phyloP scores from a whole-genome alignment of 2,888 invertebrate genomes.

The Pandemis cinnamomeana region DNA sequence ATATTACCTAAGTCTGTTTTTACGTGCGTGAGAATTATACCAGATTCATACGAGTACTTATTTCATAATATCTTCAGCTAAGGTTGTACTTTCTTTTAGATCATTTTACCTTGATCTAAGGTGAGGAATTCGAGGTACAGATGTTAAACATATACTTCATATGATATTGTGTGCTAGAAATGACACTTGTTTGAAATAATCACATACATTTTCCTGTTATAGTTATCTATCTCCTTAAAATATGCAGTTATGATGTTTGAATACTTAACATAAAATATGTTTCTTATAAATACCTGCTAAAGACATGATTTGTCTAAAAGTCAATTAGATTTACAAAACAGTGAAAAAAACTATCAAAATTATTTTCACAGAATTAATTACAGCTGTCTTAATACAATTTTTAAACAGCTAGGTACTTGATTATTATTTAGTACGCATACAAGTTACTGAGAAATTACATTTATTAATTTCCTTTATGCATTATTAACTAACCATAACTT shows the following conservation, averaged over 20 bases:
- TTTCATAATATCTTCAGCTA: slow-evolving; percentile 51
- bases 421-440: neutral
- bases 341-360: no score
- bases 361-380: no score
- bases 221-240: neutral
- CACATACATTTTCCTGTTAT: slow-evolving; percentile 15
- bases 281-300: neutral
- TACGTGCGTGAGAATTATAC: slow-evolving; percentile 48
- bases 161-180: neutral
- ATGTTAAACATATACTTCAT: slow-evolving; percentile 4
- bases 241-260: slow-evolving; percentile 1
- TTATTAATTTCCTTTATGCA: no score
- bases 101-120: slow-evolving; percentile 33
- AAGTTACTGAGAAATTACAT: neutral
- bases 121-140: neutral
- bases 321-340: no score
- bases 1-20: slow-evolving; percentile 50
- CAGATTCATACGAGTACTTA: slow-evolving; percentile 54
- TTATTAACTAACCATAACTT: no score
- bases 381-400: no score
- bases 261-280: neutral
- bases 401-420: no score
- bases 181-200: slow-evolving; percentile 5
- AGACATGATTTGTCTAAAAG: neutral
- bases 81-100: slow-evolving; percentile 63